phyloP scores from a whole-genome alignment of 2,797 vertebrate genomes.

The Sebastes oblongus region DNA sequence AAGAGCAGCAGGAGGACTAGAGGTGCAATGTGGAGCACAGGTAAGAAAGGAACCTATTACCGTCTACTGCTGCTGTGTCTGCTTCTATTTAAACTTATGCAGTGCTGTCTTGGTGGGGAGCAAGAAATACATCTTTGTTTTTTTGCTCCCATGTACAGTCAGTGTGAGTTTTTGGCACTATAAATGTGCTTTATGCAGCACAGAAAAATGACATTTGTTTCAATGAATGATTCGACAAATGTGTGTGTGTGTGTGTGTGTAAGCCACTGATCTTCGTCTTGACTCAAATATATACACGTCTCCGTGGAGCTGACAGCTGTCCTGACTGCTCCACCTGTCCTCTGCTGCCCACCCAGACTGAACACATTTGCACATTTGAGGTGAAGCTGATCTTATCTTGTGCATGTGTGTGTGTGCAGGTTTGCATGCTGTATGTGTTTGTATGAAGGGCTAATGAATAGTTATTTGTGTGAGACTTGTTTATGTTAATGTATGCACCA shows the following conservation, averaged over 20 bases:
- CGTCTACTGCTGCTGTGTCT: conserved; percentile 1
- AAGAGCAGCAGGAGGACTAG: conserved; percentile 39
- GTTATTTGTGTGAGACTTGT: background rate
- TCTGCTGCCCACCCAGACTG: conserved; percentile 23
- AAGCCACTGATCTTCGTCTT: background rate
- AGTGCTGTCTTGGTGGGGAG: background rate
- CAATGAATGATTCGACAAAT: background rate
- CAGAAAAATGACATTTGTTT: background rate
- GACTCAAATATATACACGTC: conserved; percentile 1
- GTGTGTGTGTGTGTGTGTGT: background rate
- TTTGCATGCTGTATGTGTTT: background rate
- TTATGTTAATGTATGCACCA: background rate
- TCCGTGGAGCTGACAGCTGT: conserved; percentile 21
- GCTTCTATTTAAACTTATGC: background rate
- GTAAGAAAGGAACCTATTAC: conserved; percentile 65
- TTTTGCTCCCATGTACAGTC: background rate
- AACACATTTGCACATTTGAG: conserved; percentile 1
- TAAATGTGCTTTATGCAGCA: background rate
- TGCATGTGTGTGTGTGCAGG: background rate
- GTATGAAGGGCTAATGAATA: background rate
- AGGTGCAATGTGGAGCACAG: conserved; percentile 83
- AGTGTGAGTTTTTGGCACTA: background rate
- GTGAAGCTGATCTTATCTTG: background rate
- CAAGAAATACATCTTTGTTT: background rate
- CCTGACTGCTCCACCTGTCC: conserved; percentile 62